Evolutionary conservation across 2,888 invertebrate species (phyloP), one percentile per base, ranked within the genome.

Genomic region (Macaria liturata): DNA sequence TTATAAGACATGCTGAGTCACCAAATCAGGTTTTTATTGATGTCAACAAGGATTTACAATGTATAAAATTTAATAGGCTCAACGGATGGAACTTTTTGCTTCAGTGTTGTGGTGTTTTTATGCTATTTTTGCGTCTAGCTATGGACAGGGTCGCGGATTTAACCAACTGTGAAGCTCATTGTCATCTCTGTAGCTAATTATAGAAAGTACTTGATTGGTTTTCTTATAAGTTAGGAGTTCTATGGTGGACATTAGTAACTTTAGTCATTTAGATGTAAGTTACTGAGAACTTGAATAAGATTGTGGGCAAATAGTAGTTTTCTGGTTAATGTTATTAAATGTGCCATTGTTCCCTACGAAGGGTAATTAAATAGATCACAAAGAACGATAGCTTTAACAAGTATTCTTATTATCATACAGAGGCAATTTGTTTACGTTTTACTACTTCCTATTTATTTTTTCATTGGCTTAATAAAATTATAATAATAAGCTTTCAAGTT

Each of bases 121-220:
- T 77, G 20, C 70, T 68, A 70, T 77, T 76, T 75, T 75, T 76
- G 80, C 77, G 79, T 68, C 72, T 73, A 63, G 75, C 75, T 61
- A 51, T 54, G 32, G 37, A 34, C 75, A 67, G 72, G 75, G 75
- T 74, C 72, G 70, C 46, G 34, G 49, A 43, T 44, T 54, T 55
- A 49, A 51, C 8, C 43, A 46, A 46, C 46, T 52, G 51, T 60
- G 55, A 55, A 55, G 59, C 49, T 47, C 20, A 50, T 4, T 34
- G 46, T 45, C 20, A 44, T 43, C 39, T 8, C 8, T 43, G 43
- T 32, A 4, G 4, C 49, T 50, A 51, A 44, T 44, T 51, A 34
- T 51, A 34, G 34, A 9, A 51, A 39, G 8, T 39, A 20, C 20
- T 20, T 20, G 2, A 20, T 20, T 20, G 20, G 20, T 20, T 20